phyloP scores from a whole-genome alignment of 2,797 vertebrate genomes.

The Phaenicophaeus curvirostris region DNA sequence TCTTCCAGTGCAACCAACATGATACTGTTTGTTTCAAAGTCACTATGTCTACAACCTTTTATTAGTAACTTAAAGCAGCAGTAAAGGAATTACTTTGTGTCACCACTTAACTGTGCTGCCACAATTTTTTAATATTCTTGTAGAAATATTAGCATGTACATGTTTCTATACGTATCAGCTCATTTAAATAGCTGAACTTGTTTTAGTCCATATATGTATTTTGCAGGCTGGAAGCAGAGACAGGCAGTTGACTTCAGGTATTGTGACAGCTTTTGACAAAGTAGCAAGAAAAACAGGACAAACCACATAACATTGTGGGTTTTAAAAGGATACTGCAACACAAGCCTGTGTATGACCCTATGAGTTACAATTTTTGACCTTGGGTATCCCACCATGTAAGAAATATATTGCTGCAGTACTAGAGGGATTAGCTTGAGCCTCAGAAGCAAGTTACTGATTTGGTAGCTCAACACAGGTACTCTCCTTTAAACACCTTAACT shows the following conservation, averaged over 20 bases:
- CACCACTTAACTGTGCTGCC: background rate
- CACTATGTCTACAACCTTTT: background rate
- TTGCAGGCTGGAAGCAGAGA: background rate
- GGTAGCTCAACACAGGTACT: background rate
- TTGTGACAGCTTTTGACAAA: background rate
- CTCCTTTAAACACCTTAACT: background rate
- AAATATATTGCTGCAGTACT: background rate
- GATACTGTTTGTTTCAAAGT: background rate
- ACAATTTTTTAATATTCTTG: background rate
- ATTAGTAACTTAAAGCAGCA: background rate
- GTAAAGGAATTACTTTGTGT: background rate
- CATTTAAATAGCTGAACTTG: background rate
- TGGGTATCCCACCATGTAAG: background rate
- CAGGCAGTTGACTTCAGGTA: background rate
- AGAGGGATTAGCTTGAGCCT: background rate
- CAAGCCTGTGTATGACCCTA: background rate
- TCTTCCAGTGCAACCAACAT: background rate
- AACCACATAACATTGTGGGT: rapidly evolving
- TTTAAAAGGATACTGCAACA: background rate
- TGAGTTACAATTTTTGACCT: background rate
- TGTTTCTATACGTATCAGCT: background rate
- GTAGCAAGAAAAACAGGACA: background rate
- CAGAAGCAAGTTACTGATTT: background rate
- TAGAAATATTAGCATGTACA: background rate
- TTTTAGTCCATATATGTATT: background rate